Base-by-base conservation (phyloP, 1,140 invertebrate species). In the Drosophila seguyi region DNA sequence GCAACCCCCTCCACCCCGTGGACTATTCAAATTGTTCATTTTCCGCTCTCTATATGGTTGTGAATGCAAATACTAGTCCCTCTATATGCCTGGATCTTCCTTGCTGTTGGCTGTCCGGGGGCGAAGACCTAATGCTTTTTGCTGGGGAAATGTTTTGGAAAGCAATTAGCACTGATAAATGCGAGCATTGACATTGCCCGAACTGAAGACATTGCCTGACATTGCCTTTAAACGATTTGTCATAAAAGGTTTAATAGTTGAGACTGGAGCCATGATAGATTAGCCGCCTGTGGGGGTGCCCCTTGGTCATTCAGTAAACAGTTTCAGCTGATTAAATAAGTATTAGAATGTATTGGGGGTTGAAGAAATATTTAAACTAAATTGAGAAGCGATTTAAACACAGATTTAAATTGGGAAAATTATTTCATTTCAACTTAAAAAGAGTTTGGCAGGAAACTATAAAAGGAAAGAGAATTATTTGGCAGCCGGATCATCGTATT, bases 91-190 rank as follows among this genome's bases (percentile, higher is more conserved):
- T 34, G 20, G 41, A 45, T 39, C 42, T 16, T 57, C 22, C 16
- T 36, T 61, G 2, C 18, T 56, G 44, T 34, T 7, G 11, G 16
- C 38, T 58, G 45, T 73, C 47, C n/a, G 31, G 60, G 65, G 60
- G 66, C 44, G 53, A 65, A 53, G 39, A 60, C 48, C 63, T 57
- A 39, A 48, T 57, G 66, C 53, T 63, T 53, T 53, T 61, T 47
- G 48, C 62, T 68, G 8, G 36, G 53, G 22, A 79, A 57, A 68
- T 69, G 66, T 53, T 75, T 53, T 53, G 67, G 66, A 88, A 87
- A 87, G 84, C 83, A 87, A 87, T 87, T 87, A 87, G 83, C 73
- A 66, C 56, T 77, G 79, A 82, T 68, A 81, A 81, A 81, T 81
- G 79, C 55, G 59, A 58, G 73, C 56, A 50, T 59, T 74, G 62